Conservation (phyloP, 2,797 vertebrate genomes). For the Eupleurogrammus muticus region DNA sequence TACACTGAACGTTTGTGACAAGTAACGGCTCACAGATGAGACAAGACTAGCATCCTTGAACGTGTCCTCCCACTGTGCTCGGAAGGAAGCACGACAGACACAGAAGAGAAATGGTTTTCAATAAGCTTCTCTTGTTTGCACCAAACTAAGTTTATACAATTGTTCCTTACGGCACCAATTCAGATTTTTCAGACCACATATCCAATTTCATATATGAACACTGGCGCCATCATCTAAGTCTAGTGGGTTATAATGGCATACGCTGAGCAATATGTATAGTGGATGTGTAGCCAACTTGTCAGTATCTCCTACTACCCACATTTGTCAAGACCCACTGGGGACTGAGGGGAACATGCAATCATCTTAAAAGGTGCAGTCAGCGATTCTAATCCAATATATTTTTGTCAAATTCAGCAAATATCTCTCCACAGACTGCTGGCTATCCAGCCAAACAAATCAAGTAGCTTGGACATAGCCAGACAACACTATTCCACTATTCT, state of each 20-base stretch:
- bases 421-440: too few species aligned
- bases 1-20: conserved; percentile 14
- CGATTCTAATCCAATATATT: too few species aligned
- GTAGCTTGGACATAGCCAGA: too few species aligned
- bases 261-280: not conserved
- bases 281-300: too few species aligned
- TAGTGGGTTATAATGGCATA: conserved; percentile 1
- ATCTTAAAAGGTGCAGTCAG: not conserved
- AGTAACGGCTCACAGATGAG: conserved; percentile 5
- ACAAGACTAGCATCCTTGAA: not conserved
- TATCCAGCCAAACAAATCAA: too few species aligned
- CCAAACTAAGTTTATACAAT: not conserved
- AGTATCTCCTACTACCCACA: not conserved
- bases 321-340: not conserved
- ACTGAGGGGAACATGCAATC: not conserved
- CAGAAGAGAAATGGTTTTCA: not conserved
- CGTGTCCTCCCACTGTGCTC: not conserved
- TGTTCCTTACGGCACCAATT: conserved; percentile 2
- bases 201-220: not conserved
- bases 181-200: conserved; percentile 7
- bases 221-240: conserved; percentile 1
- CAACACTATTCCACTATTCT: too few species aligned
- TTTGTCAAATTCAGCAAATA: too few species aligned
- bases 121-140: not conserved
- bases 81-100: not conserved